Percentiles rank a stretch among this genome's conserved stretches.
phyloP scores from a whole-genome alignment of 1,140 invertebrate genomes.

The Zaprionus nigranus region DNA sequence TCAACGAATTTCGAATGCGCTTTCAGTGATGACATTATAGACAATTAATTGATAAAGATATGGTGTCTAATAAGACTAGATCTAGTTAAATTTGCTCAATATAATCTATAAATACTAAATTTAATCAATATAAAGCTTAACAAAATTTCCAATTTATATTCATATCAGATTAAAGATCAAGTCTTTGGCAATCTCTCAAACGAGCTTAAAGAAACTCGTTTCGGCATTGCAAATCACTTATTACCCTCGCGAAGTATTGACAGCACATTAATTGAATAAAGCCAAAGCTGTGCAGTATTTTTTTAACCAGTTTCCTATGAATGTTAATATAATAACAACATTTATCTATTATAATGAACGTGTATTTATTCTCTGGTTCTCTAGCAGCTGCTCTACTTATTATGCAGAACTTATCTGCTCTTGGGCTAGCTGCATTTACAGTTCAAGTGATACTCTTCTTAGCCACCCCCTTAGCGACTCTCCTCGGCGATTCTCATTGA shows the following conservation, averaged over 20 bases:
- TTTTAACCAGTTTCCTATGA: neutral
- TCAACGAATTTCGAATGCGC: constrained; percentile 2
- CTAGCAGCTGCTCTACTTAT: neutral
- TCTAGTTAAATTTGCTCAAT: no score
- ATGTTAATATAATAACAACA: neutral
- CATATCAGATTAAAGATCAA: neutral
- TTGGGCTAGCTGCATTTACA: constrained; percentile 11
- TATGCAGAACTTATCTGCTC: neutral
- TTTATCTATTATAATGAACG: constrained; percentile 1
- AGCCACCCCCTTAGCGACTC: neutral
- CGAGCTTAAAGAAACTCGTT: neutral
- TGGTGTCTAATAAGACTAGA: no score
- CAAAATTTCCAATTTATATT: neutral
- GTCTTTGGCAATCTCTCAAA: neutral
- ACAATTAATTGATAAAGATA: neutral
- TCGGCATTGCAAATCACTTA: neutral
- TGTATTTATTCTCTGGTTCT: neutral
- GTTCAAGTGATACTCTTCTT: constrained; percentile 11
- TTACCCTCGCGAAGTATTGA: neutral
- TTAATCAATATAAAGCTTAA: neutral
- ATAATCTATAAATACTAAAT: neutral
- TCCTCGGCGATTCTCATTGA: neutral
- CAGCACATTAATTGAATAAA: constrained; percentile 2
- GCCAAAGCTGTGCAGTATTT: neutral
- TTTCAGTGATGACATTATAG: neutral